Percentiles rank a stretch among this genome's conserved stretches.
These are phyloP conservation scores for Nerophis lumbriciformis DNA, from an alignment of 2,113 vertebrate species.

Conservation along the genomic window DNA sequence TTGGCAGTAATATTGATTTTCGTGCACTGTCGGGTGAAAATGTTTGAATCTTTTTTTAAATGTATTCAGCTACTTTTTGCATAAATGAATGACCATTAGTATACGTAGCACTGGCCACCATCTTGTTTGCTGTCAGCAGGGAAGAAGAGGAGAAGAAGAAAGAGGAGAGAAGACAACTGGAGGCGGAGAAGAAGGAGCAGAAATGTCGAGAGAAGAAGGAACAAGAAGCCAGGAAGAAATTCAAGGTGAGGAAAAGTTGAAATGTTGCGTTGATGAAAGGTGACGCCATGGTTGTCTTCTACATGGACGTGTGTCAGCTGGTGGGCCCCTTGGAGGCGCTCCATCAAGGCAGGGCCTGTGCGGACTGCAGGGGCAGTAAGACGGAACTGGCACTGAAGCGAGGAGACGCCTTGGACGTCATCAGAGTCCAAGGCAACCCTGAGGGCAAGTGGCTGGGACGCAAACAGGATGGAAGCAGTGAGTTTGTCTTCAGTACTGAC, in stretches of 20 bases:
- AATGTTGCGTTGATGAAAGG: too few relatives aligned
- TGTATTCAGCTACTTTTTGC: too few relatives aligned
- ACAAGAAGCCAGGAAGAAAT: slow-evolving; percentile 83
- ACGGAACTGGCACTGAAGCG: slow-evolving; percentile 82
- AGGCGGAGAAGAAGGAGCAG: slow-evolving; percentile 83
- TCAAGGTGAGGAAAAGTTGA: slow-evolving; percentile 78
- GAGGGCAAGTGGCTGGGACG: slow-evolving; percentile 91
- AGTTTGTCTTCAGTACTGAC: slow-evolving; percentile 29
- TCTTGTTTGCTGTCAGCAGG: slow-evolving; percentile 34
- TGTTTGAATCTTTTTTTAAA: too few relatives aligned
- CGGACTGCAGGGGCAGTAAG: slow-evolving; percentile 79
- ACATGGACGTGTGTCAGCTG: slow-evolving; percentile 64
- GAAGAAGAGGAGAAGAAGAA: slow-evolving; percentile 73
- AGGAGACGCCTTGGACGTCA: slow-evolving; percentile 84
- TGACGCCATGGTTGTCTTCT: too few relatives aligned
- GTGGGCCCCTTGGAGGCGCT: slow-evolving; percentile 75
- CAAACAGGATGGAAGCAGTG: slow-evolving; percentile 77
- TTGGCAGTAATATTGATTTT: too few relatives aligned
- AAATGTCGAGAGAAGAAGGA: slow-evolving; percentile 91
- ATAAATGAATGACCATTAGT: too few relatives aligned
- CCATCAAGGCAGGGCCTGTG: slow-evolving; percentile 76
- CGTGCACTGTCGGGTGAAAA: too few relatives aligned
- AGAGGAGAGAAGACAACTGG: slow-evolving; percentile 75
- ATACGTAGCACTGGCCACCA: too few relatives aligned
- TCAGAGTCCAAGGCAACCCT: slow-evolving; percentile 86